A percentile compares a stretch with the other conserved stretches of the same genome.
These are phyloP conservation scores for Ferdinandea cuprea DNA, from an alignment of 2,888 invertebrate species.

Conservation along the genomic window DNA sequence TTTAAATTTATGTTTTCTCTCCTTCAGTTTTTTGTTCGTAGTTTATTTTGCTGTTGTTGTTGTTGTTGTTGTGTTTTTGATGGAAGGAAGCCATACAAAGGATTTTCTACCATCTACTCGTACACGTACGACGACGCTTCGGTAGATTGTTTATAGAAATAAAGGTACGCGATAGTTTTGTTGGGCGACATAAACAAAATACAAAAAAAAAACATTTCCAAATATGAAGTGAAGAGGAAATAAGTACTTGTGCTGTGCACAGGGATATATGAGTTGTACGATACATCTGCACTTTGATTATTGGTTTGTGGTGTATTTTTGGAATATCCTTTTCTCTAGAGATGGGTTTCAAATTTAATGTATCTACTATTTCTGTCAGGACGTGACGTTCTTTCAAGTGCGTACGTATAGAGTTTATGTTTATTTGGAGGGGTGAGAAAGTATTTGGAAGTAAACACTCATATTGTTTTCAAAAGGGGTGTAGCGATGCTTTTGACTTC, in stretches of 20 bases:
- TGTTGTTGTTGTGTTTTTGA: slow-evolving; percentile 29
- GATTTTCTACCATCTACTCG: slow-evolving; percentile 47
- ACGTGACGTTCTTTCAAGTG: too few relatives aligned
- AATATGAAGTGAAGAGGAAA: slow-evolving; percentile 34
- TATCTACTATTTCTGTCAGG: too few relatives aligned
- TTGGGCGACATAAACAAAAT: too few relatives aligned
- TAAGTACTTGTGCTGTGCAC: slow-evolving; percentile 1
- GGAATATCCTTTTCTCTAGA: not conserved
- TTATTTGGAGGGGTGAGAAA: too few relatives aligned
- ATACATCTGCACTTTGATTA: slow-evolving; percentile 26
- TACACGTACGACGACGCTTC: not conserved
- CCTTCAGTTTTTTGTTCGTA: slow-evolving; percentile 9
- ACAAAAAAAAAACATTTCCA: slow-evolving; percentile 30
- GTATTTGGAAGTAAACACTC: too few relatives aligned
- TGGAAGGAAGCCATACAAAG: slow-evolving; percentile 71
- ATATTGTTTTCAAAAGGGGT: too few relatives aligned
- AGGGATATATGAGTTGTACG: slow-evolving; percentile 16
- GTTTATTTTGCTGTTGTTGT: too few relatives aligned
- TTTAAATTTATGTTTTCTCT: slow-evolving; percentile 27
- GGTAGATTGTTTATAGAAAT: slow-evolving; percentile 51
- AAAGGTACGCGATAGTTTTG: slow-evolving; percentile 9
- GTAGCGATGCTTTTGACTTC: too few relatives aligned
- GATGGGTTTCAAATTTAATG: too few relatives aligned
- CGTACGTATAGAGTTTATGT: too few relatives aligned
- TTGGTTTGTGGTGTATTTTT: slow-evolving; percentile 18